These are phyloP conservation scores for Peromyscus eremicus DNA, from an alignment of 2,797 vertebrate genomes.

Conservation along the genomic window DNA sequence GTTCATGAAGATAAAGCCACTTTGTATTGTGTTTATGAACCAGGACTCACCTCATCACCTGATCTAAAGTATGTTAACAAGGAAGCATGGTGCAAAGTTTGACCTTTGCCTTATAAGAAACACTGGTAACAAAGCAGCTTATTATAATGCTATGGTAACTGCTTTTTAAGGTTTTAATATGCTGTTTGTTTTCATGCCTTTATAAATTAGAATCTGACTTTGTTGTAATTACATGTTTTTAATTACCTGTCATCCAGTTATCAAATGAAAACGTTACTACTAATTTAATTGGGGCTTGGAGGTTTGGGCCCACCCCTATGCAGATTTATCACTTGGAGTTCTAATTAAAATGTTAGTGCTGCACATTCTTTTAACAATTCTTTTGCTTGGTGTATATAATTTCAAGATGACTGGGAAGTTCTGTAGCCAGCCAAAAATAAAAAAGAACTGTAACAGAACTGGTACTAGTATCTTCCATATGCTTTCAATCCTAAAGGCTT, in stretches of 20 bases:
- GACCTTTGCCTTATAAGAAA: slow-evolving; percentile 46
- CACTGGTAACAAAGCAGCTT: slow-evolving; percentile 45
- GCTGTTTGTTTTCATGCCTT: slow-evolving; percentile 68
- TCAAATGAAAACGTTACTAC: slow-evolving; percentile 63
- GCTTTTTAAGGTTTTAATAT: slow-evolving; percentile 61
- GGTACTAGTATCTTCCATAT: neutral
- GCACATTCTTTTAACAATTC: slow-evolving; percentile 3
- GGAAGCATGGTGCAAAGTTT: neutral
- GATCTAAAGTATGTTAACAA: slow-evolving; percentile 49
- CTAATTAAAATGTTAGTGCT: slow-evolving; percentile 72
- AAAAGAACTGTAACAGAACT: slow-evolving; percentile 40
- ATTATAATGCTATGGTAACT: slow-evolving; percentile 40
- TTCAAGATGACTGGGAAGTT: slow-evolving; percentile 24
- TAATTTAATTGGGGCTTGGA: slow-evolving; percentile 62
- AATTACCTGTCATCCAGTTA: slow-evolving; percentile 64
- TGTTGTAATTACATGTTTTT: slow-evolving; percentile 74
- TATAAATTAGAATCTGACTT: slow-evolving; percentile 68
- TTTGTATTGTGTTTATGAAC: slow-evolving; percentile 27
- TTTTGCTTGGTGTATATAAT: slow-evolving; percentile 57
- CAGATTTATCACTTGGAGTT: slow-evolving; percentile 54
- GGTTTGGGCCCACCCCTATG: slow-evolving; percentile 21
- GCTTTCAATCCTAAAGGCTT: neutral
- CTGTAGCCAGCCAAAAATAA: slow-evolving; percentile 44
- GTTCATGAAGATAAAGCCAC: neutral
- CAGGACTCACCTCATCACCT: neutral